Base-by-base conservation (phyloP, 2,797 vertebrate genomes). In the Pygocentrus nattereri region DNA sequence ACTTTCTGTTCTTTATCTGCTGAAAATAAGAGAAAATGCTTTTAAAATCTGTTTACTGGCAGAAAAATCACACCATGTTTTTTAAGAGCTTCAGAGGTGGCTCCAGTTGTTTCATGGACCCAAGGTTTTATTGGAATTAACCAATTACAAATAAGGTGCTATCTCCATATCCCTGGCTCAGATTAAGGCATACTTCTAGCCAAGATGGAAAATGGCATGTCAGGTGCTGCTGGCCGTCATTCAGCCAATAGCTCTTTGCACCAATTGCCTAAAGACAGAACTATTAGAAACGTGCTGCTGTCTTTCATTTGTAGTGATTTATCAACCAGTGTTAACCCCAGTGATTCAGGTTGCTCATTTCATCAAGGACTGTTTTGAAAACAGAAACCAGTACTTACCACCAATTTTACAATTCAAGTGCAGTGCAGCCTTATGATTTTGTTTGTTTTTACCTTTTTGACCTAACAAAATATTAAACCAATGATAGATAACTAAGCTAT, bases 181-280 rank as follows among this genome's bases (percentile, higher is more conserved):
- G 65, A 65, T 19, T 18, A 19, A 18, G 16, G 27, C 59, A 2
- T 31, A 19, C 27, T 30, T 62, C 18, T 65, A 21, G 16, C 30
- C 19, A 16, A 6, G 6, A 38, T 19, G 13, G 30, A 38, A 65
- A 7, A 34, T 10, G 54, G 58, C 54, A 58, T 58, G 21, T 23
- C 23, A n/a, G 54, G 54, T 58, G 21, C 23, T 23, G 21, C 58
- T 15, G 58, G 25, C 11, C 30, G 13, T 27, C 52, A n/a, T 12
- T 27, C 58, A 61, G 58, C 58, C 30, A 34, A 65, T 27, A 34
- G 59, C 59, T 62, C 15, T 62, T 62, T 62, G 27, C 59, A 62
- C 27, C 56, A 25, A 25, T n/a, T 58, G n/a, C 56, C n/a, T 23
- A 31, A 21, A 65, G 62, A 65, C 16, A 65, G 19, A 65, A 31